Evolutionary conservation across 2,113 vertebrate genomes (phyloP).

Genomic region (Rhizomys pruinosus): DNA sequence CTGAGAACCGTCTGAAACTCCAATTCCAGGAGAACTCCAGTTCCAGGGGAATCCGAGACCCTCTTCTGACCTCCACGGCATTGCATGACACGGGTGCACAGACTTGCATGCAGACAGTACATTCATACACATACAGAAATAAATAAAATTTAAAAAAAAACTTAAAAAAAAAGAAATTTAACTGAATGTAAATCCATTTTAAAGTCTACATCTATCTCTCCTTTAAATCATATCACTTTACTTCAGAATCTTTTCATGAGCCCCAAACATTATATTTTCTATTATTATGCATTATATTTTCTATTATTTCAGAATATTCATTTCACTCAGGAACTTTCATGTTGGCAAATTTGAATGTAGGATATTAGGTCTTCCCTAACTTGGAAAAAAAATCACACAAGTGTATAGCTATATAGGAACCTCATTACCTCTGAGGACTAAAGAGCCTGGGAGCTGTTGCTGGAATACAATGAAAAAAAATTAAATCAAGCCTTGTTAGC

Average conservation of each 20-base stretch:
- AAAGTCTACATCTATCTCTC: neutral
- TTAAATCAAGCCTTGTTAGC: conserved; percentile 32
- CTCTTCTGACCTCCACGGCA: too few species aligned
- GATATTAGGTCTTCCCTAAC: neutral
- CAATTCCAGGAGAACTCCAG: too few species aligned
- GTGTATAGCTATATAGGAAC: neutral
- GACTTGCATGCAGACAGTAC: too few species aligned
- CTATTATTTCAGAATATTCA: neutral
- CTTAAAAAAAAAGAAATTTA: neutral
- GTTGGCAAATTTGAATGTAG: neutral
- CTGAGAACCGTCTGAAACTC: too few species aligned
- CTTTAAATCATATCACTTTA: neutral
- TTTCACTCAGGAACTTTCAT: neutral
- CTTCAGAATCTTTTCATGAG: neutral
- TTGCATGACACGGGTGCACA: too few species aligned
- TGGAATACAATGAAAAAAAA: neutral
- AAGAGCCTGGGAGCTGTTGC: neutral
- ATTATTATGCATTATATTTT: neutral
- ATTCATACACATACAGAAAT: too few species aligned
- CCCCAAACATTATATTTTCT: neutral
- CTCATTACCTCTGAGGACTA: neutral
- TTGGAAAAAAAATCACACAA: conserved; percentile 29
- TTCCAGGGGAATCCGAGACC: too few species aligned
- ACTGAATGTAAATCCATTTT: neutral
- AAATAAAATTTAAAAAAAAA: too few species aligned